Evolutionary conservation across 2,888 invertebrate genomes (phyloP).

Genomic region (Aricia artaxerxes): DNA sequence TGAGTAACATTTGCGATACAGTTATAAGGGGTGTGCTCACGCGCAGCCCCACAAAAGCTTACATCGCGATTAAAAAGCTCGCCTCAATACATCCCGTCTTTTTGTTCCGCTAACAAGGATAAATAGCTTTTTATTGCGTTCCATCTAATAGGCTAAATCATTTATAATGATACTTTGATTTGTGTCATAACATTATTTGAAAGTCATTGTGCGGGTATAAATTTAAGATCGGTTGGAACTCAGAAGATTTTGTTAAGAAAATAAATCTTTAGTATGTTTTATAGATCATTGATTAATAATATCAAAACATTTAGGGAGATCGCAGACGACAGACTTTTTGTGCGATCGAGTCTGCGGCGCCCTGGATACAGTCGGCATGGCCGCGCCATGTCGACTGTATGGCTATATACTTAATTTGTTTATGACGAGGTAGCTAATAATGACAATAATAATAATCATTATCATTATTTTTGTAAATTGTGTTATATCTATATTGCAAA

Average conservation of each 20-base stretch:
- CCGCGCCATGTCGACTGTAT: too few species aligned
- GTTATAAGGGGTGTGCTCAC: conserved; percentile 55
- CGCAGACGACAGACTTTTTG: too few species aligned
- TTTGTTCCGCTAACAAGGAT: conserved; percentile 55
- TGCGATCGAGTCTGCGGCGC: too few species aligned
- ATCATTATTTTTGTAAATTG: too few species aligned
- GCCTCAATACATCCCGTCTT: conserved; percentile 42
- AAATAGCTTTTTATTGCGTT: conserved; percentile 55
- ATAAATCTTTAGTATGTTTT: too few species aligned
- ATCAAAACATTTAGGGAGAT: too few species aligned
- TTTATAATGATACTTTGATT: conserved; percentile 39
- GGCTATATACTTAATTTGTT: too few species aligned
- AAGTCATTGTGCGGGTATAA: neutral
- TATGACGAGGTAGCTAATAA: too few species aligned
- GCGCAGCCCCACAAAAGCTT: conserved; percentile 64
- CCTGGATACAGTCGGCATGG: too few species aligned
- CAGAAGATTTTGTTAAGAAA: neutral
- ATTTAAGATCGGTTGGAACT: neutral
- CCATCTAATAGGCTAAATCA: conserved; percentile 35
- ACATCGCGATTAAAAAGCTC: conserved; percentile 68
- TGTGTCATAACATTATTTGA: neutral
- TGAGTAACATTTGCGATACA: conserved; percentile 72
- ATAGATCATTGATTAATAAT: too few species aligned
- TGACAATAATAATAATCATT: too few species aligned
- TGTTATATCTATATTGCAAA: too few species aligned